phyloP scores from a whole-genome alignment of 2,113 vertebrate genomes.

The Entomyzon cyanotis region DNA sequence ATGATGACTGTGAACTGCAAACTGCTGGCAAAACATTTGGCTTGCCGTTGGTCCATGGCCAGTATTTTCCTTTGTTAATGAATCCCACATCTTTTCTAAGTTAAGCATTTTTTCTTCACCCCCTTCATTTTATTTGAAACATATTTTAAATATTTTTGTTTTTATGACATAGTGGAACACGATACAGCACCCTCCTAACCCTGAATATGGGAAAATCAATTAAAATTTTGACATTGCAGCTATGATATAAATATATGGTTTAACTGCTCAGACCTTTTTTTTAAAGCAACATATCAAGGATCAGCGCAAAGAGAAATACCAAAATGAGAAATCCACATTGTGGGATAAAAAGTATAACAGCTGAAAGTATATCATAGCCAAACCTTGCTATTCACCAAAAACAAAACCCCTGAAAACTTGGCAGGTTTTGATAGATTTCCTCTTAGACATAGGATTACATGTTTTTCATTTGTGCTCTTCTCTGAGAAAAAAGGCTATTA shows the following conservation, averaged over 20 bases:
- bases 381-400: not conserved
- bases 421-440: not conserved
- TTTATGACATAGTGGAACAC: constrained; percentile 73
- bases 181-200: constrained; percentile 70
- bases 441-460: not conserved
- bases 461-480: constrained; percentile 15
- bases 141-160: constrained; percentile 82
- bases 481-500: not conserved
- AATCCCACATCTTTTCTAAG: constrained; percentile 83
- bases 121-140: constrained; percentile 75
- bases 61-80: constrained; percentile 79
- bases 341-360: not conserved
- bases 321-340: not conserved
- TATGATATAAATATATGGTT: constrained; percentile 60
- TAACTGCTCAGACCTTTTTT: constrained; percentile 9
- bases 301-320: not conserved
- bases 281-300: constrained; percentile 12
- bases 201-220: constrained; percentile 71
- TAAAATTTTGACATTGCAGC: constrained; percentile 63
- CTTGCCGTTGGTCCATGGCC: constrained; percentile 72
- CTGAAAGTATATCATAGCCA: not conserved
- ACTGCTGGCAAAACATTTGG: constrained; percentile 76
- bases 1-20: constrained; percentile 68
- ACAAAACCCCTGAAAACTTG: not conserved
- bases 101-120: constrained; percentile 74